Percentiles rank a stretch among this genome's conserved stretches.
phyloP scores from a whole-genome alignment of 2,888 invertebrate genomes.

The Entomobrya multifasciata region DNA sequence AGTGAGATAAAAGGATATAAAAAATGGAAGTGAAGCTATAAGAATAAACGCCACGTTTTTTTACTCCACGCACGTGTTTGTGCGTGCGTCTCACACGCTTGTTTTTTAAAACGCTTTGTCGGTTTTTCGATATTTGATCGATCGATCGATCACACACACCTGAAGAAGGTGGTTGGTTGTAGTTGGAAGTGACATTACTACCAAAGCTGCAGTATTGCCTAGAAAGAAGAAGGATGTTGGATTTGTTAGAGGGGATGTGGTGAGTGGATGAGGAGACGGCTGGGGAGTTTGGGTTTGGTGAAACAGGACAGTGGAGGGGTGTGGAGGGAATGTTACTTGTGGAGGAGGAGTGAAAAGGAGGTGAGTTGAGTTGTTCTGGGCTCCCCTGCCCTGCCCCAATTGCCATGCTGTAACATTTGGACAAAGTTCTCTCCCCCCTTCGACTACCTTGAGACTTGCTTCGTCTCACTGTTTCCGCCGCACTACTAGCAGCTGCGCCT shows the following conservation, averaged over 20 bases:
- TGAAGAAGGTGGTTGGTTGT: slow-evolving; percentile 75
- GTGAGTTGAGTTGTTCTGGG: slow-evolving; percentile 76
- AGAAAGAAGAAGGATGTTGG: slow-evolving; percentile 84
- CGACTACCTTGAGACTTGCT: slow-evolving; percentile 97
- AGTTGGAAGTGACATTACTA: slow-evolving; percentile 85
- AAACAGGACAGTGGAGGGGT: slow-evolving; percentile 58
- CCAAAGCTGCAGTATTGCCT: slow-evolving; percentile 97
- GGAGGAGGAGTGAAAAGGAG: slow-evolving; percentile 73
- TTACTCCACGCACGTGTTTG: too few species aligned
- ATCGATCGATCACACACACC: slow-evolving; percentile 62
- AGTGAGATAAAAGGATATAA: background rate
- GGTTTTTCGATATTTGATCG: slow-evolving; percentile 25
- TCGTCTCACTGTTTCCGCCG: slow-evolving; percentile 87
- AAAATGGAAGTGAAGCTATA: background rate
- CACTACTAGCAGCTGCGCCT: slow-evolving; percentile 81
- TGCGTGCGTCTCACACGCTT: background rate
- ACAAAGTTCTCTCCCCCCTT: slow-evolving; percentile 85
- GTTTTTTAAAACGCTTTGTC: slow-evolving; percentile 46
- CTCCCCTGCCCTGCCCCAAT: slow-evolving; percentile 79
- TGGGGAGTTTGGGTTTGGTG: slow-evolving; percentile 83
- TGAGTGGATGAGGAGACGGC: slow-evolving; percentile 81
- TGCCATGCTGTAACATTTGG: slow-evolving; percentile 94
- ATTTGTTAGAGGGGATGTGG: slow-evolving; percentile 83
- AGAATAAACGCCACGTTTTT: background rate
- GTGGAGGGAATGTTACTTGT: slow-evolving; percentile 72